phyloP scores from a whole-genome alignment of 2,888 invertebrate species.

The Drosophila antonietae region DNA sequence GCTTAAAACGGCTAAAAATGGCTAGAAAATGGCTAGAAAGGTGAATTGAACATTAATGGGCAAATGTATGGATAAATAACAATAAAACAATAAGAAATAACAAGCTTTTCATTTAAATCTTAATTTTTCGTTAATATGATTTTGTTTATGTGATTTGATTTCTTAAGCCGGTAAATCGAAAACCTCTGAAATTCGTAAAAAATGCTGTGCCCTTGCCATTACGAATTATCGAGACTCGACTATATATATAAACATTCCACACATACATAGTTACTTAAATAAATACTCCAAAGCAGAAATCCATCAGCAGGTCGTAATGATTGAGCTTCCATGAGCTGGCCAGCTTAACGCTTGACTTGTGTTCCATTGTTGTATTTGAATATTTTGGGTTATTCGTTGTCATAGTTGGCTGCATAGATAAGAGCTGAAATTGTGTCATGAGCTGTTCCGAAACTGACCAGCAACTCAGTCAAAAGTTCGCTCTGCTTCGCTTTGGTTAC shows the following conservation, averaged over 20 bases:
- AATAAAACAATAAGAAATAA: too few species aligned
- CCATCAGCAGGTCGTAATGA: not conserved
- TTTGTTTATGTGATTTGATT: too few species aligned
- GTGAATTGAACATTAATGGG: too few species aligned
- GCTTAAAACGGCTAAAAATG: too few species aligned
- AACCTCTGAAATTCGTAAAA: too few species aligned
- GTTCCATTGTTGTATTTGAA: slow-evolving; percentile 7
- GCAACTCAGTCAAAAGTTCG: slow-evolving; percentile 16
- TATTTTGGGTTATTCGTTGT: slow-evolving; percentile 22
- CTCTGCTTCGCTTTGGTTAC: slow-evolving; percentile 1
- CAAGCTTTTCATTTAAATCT: too few species aligned
- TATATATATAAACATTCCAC: not conserved
- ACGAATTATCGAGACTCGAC: too few species aligned
- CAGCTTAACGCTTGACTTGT: slow-evolving; percentile 33
- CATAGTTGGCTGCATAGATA: slow-evolving; percentile 52
- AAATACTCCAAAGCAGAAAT: not conserved
- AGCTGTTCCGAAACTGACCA: not conserved
- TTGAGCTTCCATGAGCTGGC: not conserved
- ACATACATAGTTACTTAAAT: not conserved
- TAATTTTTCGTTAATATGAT: too few species aligned
- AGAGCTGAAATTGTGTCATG: slow-evolving; percentile 15
- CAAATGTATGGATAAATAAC: too few species aligned
- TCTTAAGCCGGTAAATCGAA: too few species aligned
- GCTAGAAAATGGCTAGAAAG: too few species aligned
- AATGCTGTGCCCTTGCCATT: too few species aligned